phyloP scores from a whole-genome alignment of 2,888 invertebrate species.

The Cordylochernes scorpioides region DNA sequence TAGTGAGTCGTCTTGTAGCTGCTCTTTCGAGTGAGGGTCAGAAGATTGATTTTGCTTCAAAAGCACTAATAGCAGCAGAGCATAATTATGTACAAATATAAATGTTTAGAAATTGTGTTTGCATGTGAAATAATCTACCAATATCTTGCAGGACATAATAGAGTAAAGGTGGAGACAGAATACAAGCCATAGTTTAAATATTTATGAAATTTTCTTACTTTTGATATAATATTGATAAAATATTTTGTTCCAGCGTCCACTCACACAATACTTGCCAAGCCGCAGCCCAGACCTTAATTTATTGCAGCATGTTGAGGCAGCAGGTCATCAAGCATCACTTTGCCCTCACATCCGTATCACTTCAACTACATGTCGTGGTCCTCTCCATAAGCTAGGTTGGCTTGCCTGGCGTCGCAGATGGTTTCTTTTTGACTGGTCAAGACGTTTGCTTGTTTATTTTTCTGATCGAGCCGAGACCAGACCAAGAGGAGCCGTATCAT shows the following conservation, averaged over 20 bases:
- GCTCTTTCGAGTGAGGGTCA: too few species aligned
- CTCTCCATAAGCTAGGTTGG: constrained; percentile 68
- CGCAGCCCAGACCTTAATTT: constrained; percentile 44
- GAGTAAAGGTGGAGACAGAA: too few species aligned
- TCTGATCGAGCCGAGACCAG: constrained; percentile 68
- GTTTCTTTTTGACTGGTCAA: constrained; percentile 81
- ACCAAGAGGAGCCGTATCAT: constrained; percentile 61
- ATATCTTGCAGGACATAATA: too few species aligned
- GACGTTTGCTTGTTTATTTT: constrained; percentile 68
- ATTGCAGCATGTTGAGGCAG: constrained; percentile 64
- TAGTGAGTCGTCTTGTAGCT: too few species aligned
- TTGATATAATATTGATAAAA: too few species aligned
- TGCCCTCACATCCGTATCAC: constrained; percentile 64
- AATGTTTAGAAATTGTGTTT: too few species aligned
- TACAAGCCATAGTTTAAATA: too few species aligned
- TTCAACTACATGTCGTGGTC: constrained; percentile 56
- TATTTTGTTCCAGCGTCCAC: constrained; percentile 61
- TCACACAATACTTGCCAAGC: constrained; percentile 77
- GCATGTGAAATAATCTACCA: too few species aligned
- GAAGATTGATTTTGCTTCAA: too few species aligned
- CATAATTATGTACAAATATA: too few species aligned
- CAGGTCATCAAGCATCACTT: constrained; percentile 62
- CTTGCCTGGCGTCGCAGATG: constrained; percentile 82
- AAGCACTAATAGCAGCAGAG: too few species aligned
- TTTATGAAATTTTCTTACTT: too few species aligned